Base-by-base conservation (phyloP, 2,113 vertebrate genomes). In the Lampris megalopsis region DNA sequence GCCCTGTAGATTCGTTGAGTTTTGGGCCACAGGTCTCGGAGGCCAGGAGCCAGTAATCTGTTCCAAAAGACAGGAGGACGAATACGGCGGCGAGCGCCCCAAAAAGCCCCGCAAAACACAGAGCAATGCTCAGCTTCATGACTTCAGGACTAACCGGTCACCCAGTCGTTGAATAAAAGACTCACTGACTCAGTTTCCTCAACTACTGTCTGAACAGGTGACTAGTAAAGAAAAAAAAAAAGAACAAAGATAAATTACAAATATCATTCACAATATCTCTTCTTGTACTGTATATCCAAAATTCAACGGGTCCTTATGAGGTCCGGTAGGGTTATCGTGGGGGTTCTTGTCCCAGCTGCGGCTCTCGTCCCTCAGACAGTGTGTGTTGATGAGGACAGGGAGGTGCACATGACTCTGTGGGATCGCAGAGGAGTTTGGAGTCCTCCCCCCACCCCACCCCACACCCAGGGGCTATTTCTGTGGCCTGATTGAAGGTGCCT, bases 41-140 rank as follows among this genome's bases (percentile, higher is more conserved):
- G 62, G 93, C 97, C 77, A 99, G 91, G 80, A 99, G 96, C 98
- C 98, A 99, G 79, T 98, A 98, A 91, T 99, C 97, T 0, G 97
- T 97, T 92, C 97, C 97, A 92, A 99, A 99, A 0, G 98, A 96
- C 73, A 98, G 92, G 70, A 99, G 88, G 89, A 96, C 95, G 53
- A 98, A 94, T 48, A 97, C 92, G 76, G 95, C 93, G 0, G 96
- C 97, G 70, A 99, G 77, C 49, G 96, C 96, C 36, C 96, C 97
- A 56, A 99, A 99, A 49, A 99, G 91, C 54, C 97, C 97, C 10
- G 97, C 97, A 74, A 99, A 98, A 89, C 97, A 99, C 86, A 97
- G 90, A 1, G 95, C 96, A 60, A 99, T 92, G 0, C 94, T 97
- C 6, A 97, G 91, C 92, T 95, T 98, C 97, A 99, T 99, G 86